Base-by-base conservation (phyloP, 2,888 invertebrate species). In the Lasiommata megera region DNA sequence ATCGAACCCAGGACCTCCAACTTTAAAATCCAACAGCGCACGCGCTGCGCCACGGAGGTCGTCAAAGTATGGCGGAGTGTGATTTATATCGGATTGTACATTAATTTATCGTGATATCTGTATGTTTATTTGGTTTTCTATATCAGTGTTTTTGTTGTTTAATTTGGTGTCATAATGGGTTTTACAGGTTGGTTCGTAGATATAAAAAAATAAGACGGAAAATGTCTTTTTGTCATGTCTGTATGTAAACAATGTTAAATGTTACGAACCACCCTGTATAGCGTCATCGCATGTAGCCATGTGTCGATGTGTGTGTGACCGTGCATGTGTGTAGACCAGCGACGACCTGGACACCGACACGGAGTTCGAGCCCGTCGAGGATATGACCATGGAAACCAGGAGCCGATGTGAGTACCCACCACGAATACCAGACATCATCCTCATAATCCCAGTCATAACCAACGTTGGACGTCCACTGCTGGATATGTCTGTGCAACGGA, bases 301-400 rank as follows among this genome's bases (percentile, higher is more conserved):
- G 55, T 53, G 54, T 58, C 52, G 54, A 44, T 61, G 58, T 62
- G 34, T 50, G 23, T 57, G 54, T 58, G 62, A 61, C 47, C 59
- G 44, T 58, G 61, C 63, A 65, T 67, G 64, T 67, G 64, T 62
- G 63, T 62, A 94, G 93, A 93, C 93, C 56, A 93, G 93, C 69
- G 93, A 93, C 80, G 94, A 94, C 64, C 81, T 94, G 68, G 93
- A 94, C 78, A 94, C 94, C 1, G 93, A 94, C 73, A 94, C 93
- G 7, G 94, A 94, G 80, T 94, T 94, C 82, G 93, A 94, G 74
- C 93, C 93, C 2, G 93, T 93, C 57, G 93, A 93, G 69, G 93
- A 94, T 70, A 92, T 93, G 92, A 93, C 93, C 60, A 89, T 93
- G 90, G 93, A 94, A 78, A 93, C 93, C 3, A 88, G 93, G 72